phyloP scores from a whole-genome alignment of 2,113 vertebrate genomes.

The Octodon degus region DNA sequence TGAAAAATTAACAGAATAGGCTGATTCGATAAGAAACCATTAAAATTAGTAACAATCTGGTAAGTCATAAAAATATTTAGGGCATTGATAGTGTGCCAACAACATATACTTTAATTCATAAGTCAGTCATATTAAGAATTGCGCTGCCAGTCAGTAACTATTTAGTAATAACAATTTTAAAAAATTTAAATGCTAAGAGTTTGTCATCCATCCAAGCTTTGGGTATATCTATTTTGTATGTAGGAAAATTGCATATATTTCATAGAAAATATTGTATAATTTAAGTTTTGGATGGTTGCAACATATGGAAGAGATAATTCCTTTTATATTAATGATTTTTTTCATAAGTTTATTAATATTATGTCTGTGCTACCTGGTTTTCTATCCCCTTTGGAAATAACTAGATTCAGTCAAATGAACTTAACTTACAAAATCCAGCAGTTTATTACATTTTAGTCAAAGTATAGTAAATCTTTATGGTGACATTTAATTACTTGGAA shows the following conservation, averaged over 20 bases:
- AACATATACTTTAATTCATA: not conserved
- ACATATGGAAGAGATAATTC: not conserved
- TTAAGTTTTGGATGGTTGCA: conserved; percentile 46
- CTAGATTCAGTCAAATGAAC: conserved; percentile 48
- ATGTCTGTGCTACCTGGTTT: conserved; percentile 11
- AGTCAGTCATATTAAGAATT: conserved; percentile 26
- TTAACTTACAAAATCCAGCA: not conserved
- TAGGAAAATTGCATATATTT: conserved; percentile 43
- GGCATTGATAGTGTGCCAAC: not conserved
- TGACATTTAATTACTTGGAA: conserved; percentile 5
- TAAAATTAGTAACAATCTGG: conserved; percentile 33
- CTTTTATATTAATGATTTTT: conserved; percentile 39
- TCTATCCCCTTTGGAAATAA: not conserved
- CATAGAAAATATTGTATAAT: conserved; percentile 13
- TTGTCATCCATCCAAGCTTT: not conserved
- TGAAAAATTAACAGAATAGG: not conserved
- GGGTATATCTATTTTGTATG: conserved; percentile 4
- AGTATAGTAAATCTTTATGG: conserved; percentile 1
- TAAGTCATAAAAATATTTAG: conserved; percentile 34
- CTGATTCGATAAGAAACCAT: conserved; percentile 21
- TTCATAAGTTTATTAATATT: not conserved
- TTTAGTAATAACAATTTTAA: not conserved
- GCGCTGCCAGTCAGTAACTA: not conserved
- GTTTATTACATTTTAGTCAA: not conserved
- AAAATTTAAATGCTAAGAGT: not conserved